A percentile compares a stretch with the other conserved stretches of the same genome.
Evolutionary conservation across 2,113 vertebrate genomes (phyloP).

Genomic region (Mugil cephalus): DNA sequence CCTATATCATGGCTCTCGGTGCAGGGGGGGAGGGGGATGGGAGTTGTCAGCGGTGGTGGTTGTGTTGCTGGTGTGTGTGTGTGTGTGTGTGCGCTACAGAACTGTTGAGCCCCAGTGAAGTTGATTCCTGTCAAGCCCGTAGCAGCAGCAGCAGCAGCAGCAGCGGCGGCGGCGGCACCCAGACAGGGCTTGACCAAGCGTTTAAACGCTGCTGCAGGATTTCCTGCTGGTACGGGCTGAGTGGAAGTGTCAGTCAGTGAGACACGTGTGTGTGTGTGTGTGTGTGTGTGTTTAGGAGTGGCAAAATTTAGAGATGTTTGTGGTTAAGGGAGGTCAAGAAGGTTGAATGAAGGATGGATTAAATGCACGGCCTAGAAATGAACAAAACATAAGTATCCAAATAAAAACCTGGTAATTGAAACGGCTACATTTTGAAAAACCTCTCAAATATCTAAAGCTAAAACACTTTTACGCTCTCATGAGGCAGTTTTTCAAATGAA

Average conservation of each 20-base stretch:
- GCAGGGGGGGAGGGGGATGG: background rate
- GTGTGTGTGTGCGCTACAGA: slow-evolving; percentile 27
- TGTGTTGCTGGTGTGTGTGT: slow-evolving; percentile 22
- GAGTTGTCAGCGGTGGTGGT: background rate
- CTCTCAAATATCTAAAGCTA: no score
- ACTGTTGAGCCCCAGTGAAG: slow-evolving; percentile 57
- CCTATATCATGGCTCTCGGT: slow-evolving; percentile 27
- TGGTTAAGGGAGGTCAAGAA: slow-evolving; percentile 47
- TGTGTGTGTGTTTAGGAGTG: slow-evolving; percentile 13
- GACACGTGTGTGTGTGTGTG: slow-evolving; percentile 34
- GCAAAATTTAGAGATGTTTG: slow-evolving; percentile 38
- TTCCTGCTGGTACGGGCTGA: slow-evolving; percentile 64
- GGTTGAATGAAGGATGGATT: no score
- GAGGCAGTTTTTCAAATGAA: no score
- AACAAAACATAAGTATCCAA: no score
- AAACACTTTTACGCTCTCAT: no score
- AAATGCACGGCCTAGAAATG: no score
- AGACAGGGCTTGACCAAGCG: slow-evolving; percentile 74
- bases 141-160: no score
- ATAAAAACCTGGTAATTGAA: no score
- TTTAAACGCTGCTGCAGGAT: slow-evolving; percentile 74
- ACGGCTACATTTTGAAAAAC: no score
- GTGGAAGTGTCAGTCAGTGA: slow-evolving; percentile 72
- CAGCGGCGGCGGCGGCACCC: no score
- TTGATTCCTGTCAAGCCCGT: slow-evolving; percentile 74